phyloP scores from a whole-genome alignment of 2,797 vertebrate genomes.

The Thunnus albacares region DNA sequence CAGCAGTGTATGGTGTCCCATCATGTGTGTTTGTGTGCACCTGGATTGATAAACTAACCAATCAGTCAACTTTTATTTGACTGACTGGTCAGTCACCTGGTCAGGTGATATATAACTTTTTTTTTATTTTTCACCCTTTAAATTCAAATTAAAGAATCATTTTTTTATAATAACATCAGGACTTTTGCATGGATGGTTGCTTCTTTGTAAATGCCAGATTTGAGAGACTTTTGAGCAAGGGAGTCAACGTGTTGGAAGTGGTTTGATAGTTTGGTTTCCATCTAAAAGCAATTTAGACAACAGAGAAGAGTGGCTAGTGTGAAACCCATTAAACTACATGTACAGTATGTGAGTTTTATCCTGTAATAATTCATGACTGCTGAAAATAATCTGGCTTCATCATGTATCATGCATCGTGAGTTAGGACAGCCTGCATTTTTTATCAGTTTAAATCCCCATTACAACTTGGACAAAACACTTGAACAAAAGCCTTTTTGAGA shows the following conservation, averaged over 20 bases:
- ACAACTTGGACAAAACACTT: neutral
- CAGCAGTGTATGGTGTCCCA: too few species aligned
- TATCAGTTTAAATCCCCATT: constrained; percentile 9
- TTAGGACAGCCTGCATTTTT: neutral
- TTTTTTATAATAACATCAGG: neutral
- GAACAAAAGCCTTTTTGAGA: neutral
- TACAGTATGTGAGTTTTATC: neutral
- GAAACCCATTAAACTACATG: neutral
- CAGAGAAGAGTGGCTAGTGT: neutral
- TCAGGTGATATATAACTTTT: too few species aligned
- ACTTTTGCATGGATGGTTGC: neutral
- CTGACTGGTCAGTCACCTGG: too few species aligned
- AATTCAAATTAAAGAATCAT: too few species aligned
- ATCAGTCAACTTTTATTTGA: too few species aligned
- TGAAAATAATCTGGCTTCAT: neutral
- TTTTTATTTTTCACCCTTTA: too few species aligned
- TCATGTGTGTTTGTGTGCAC: too few species aligned
- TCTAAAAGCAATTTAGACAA: neutral
- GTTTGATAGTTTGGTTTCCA: neutral
- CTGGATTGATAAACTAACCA: too few species aligned
- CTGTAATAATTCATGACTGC: neutral
- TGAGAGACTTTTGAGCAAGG: neutral
- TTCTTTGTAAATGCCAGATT: neutral
- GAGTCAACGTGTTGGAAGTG: neutral
- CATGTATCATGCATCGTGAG: neutral